Base-by-base conservation (phyloP, 2,113 vertebrate genomes). In the Boleophthalmus pectinirostris region DNA sequence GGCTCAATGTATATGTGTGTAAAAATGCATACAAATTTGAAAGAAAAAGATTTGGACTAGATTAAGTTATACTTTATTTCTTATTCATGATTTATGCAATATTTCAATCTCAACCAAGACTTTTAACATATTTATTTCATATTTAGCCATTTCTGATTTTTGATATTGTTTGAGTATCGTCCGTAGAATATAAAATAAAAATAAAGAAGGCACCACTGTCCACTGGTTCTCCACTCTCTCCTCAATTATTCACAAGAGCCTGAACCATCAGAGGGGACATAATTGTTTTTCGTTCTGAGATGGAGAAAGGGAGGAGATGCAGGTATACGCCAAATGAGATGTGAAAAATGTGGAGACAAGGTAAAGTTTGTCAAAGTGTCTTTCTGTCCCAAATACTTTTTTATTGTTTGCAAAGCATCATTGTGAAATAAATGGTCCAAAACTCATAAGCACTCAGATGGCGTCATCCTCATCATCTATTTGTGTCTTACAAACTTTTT, bases 291-390 rank as follows among this genome's bases (percentile, higher is more conserved):
- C 24, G 10, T 25, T 15, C 25, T 29, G 58, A 9, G 24, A 61
- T 61, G 58, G 58, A 25, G 25, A 25, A 58, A 61, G 58, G 33
- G 29, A 15, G 58, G 15, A 61, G 58, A 61, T 25, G 58, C 58
- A 61, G 58, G 58, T 61, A 21, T 54, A 20, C 58, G 25, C 5
- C 58, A 61, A 61, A 61, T 61, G 58, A 61, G 58, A 61, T 61
- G 58, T 61, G 24, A 7, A 61, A 18, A 61, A 61, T 18, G 58
- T 29, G 56, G 13, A 58, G 23, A 24, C 12, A 15, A 60, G 23
- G 25, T 25, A 18, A 29, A 60, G 23, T 29, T 58, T 24, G 21
- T 9, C 20, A 54, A 20, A n/a, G 51, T 25, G 5, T 60, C 33
- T 60, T 29, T 61, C 25, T 33, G 58, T 29, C 13, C 24, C 14